Evolutionary conservation across 1,140 invertebrate genomes (phyloP).

Genomic region (Mactra quadrangularis): DNA sequence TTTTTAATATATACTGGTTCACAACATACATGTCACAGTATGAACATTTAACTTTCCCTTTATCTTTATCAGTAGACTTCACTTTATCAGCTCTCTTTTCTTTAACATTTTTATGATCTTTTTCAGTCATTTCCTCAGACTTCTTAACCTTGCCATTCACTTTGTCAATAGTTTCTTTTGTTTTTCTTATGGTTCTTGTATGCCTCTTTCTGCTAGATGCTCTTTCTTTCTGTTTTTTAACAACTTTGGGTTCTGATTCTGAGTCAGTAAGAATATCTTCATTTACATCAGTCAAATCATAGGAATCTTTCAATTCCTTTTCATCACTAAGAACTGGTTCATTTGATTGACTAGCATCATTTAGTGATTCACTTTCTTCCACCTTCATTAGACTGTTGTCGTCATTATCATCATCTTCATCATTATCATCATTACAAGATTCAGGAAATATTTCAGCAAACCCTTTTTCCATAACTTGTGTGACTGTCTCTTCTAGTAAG

Average conservation of each 20-base stretch:
- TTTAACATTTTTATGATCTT: too few species aligned
- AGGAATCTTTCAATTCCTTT: too few species aligned
- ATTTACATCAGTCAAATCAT: too few species aligned
- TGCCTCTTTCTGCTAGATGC: background rate
- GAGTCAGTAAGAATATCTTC: too few species aligned
- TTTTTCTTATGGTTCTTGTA: background rate
- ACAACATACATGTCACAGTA: constrained; percentile 1
- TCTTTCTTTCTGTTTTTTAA: background rate
- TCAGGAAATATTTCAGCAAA: constrained; percentile 10
- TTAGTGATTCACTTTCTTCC: too few species aligned
- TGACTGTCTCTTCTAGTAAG: background rate
- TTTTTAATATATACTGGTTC: constrained; percentile 6
- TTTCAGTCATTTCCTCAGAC: too few species aligned
- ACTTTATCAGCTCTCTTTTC: too few species aligned
- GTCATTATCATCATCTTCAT: background rate
- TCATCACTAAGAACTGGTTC: too few species aligned
- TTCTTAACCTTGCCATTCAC: too few species aligned
- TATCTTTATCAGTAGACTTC: background rate
- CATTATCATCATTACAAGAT: background rate
- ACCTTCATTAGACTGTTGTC: background rate
- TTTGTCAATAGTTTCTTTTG: too few species aligned
- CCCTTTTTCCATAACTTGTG: background rate
- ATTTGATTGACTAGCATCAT: background rate
- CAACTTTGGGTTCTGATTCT: background rate
- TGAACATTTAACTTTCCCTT: constrained; percentile 13